Evolutionary conservation across 1,140 invertebrate species (phyloP).

Genomic region (Coenobita brevimanus): DNA sequence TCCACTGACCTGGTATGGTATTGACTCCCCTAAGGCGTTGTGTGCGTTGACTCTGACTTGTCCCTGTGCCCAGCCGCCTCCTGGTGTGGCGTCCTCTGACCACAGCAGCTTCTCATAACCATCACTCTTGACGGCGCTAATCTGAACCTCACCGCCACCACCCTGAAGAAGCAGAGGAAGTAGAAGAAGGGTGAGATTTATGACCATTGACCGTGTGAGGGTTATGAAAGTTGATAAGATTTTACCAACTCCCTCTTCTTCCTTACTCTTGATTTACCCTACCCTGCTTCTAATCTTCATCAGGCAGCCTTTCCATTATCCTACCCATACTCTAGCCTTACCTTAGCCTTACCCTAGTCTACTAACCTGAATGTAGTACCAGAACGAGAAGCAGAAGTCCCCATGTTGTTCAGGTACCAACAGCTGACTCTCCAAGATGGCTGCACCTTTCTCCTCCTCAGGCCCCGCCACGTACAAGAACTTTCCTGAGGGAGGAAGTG

Average conservation of each 20-base stretch:
- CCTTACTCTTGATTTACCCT: no score
- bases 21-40: background rate
- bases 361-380: slow-evolving; percentile 43
- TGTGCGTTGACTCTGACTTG: background rate
- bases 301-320: background rate
- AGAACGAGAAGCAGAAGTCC: slow-evolving; percentile 54
- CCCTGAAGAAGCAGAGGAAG: no score
- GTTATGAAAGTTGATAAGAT: background rate
- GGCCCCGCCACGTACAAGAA: slow-evolving; percentile 28
- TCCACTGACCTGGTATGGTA: slow-evolving; percentile 1
- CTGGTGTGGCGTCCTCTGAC: background rate
- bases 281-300: no score
- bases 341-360: background rate
- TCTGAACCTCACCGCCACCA: background rate
- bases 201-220: no score
- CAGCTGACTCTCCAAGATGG: slow-evolving; percentile 41
- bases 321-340: background rate
- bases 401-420: slow-evolving; percentile 33
- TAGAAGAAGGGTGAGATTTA: no score
- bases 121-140: background rate
- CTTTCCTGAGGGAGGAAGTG: slow-evolving; percentile 18
- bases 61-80: background rate
- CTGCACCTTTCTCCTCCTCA: background rate
- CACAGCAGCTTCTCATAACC: background rate
- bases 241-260: background rate